These are phyloP conservation scores for Caloenas nicobarica DNA, from an alignment of 2,113 vertebrate genomes.

Conservation along the genomic window DNA sequence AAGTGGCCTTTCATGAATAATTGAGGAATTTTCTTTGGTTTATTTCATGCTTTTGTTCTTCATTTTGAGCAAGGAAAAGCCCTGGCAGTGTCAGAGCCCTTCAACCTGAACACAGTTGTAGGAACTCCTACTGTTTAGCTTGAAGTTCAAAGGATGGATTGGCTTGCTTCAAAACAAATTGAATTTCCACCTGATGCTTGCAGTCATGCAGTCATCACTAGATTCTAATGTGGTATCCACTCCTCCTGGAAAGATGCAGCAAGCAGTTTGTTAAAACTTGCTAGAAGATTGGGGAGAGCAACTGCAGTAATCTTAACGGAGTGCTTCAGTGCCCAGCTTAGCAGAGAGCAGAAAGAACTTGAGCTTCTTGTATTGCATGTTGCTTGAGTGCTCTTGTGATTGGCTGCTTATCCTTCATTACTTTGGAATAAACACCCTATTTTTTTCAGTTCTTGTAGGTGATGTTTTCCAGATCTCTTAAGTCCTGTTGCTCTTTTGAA, in stretches of 20 bases:
- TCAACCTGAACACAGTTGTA: not conserved
- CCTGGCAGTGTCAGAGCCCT: not conserved
- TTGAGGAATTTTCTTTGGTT: not conserved
- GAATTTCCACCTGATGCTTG: not conserved
- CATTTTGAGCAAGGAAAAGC: not conserved
- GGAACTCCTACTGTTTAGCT: not conserved
- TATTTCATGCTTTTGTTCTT: not conserved
- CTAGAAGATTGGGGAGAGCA: not conserved
- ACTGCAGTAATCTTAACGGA: not conserved
- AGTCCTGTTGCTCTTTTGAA: not conserved
- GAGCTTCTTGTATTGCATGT: not conserved
- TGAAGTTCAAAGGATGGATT: not conserved
- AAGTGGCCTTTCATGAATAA: slow-evolving; percentile 13
- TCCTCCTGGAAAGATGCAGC: not conserved
- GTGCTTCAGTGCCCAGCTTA: not conserved
- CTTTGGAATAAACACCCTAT: not conserved
- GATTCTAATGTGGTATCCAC: not conserved
- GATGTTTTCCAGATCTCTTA: slow-evolving; percentile 22
- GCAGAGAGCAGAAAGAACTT: not conserved
- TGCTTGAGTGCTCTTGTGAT: not conserved
- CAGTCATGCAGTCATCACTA: not conserved
- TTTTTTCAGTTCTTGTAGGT: not conserved
- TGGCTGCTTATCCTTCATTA: not conserved
- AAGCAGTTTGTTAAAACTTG: not conserved
- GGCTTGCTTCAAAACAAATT: not conserved